Evolutionary conservation across 2,797 vertebrate genomes (phyloP).

Genomic region (Acanthopagrus latus): DNA sequence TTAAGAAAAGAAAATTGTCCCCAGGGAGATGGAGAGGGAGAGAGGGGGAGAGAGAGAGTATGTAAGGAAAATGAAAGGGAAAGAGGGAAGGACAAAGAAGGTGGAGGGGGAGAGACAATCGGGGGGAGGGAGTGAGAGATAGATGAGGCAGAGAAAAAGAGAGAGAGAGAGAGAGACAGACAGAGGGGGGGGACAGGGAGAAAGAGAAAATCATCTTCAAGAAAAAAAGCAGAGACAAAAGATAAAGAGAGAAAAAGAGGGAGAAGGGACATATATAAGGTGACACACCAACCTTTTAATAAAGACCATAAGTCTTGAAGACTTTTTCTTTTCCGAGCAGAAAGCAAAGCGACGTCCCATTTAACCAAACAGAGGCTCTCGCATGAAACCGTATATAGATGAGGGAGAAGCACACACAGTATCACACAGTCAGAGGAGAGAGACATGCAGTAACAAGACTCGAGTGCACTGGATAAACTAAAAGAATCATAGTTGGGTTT

Average conservation of each 20-base stretch:
- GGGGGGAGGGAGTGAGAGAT: constrained; percentile 64
- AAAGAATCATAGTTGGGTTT: neutral
- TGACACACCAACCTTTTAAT: constrained; percentile 94
- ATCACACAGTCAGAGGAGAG: constrained; percentile 43
- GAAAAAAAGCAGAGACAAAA: constrained; percentile 74
- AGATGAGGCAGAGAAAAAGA: constrained; percentile 55
- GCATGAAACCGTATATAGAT: constrained; percentile 22
- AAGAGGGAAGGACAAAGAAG: constrained; percentile 74
- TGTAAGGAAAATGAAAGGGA: constrained; percentile 63
- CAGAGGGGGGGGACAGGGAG: constrained; percentile 32
- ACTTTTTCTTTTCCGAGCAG: constrained; percentile 88
- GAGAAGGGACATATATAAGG: constrained; percentile 91
- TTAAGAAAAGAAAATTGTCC: constrained; percentile 99
- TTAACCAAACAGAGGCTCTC: constrained; percentile 46
- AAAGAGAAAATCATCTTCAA: constrained; percentile 57
- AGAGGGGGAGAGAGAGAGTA: constrained; percentile 42
- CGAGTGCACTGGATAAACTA: neutral
- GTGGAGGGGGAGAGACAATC: constrained; percentile 79
- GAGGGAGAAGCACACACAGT: constrained; percentile 9
- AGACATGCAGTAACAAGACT: constrained; percentile 68
- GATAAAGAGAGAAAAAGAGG: constrained; percentile 52
- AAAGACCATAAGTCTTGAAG: constrained; percentile 95
- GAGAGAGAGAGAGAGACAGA: constrained; percentile 34
- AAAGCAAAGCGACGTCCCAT: constrained; percentile 87
- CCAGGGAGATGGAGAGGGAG: constrained; percentile 87